A percentile compares a stretch with the other conserved stretches of the same genome.
These are phyloP conservation scores for Hyles euphorbiae DNA, from an alignment of 1,140 invertebrate genomes.

Conservation along the genomic window DNA sequence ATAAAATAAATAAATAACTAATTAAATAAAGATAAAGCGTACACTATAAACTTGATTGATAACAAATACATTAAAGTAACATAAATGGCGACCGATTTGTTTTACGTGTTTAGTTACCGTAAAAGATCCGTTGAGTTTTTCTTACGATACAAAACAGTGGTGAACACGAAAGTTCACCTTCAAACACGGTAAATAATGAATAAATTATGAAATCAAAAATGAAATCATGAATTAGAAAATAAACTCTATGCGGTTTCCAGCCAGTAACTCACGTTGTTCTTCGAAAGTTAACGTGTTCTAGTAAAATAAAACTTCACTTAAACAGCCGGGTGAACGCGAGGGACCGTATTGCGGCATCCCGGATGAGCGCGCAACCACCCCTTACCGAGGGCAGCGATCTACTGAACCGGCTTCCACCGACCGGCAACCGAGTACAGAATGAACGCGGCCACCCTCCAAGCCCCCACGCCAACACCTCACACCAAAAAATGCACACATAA, in stretches of 20 bases:
- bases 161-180: neutral
- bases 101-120: too few species aligned
- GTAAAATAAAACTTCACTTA: conserved; percentile 40
- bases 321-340: conserved; percentile 14
- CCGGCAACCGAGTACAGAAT: conserved; percentile 39
- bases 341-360: conserved; percentile 26
- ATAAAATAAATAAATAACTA: neutral
- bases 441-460: conserved; percentile 39
- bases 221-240: neutral
- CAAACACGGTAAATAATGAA: neutral
- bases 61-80: too few species aligned
- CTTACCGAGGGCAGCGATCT: conserved; percentile 44
- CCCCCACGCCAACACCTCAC: conserved; percentile 41
- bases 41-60: neutral
- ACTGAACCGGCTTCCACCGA: conserved; percentile 48
- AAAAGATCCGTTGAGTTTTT: too few species aligned
- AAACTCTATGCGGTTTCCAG: conserved; percentile 32
- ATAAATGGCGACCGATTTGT: too few species aligned
- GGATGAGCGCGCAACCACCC: conserved; percentile 43
- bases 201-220: neutral
- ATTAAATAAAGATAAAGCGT: neutral
- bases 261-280: conserved; percentile 30
- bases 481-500: conserved; percentile 64
- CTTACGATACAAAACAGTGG: neutral
- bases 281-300: conserved; percentile 17